Base-by-base conservation (phyloP, 2,113 vertebrate species). In the Mungos mungo region DNA sequence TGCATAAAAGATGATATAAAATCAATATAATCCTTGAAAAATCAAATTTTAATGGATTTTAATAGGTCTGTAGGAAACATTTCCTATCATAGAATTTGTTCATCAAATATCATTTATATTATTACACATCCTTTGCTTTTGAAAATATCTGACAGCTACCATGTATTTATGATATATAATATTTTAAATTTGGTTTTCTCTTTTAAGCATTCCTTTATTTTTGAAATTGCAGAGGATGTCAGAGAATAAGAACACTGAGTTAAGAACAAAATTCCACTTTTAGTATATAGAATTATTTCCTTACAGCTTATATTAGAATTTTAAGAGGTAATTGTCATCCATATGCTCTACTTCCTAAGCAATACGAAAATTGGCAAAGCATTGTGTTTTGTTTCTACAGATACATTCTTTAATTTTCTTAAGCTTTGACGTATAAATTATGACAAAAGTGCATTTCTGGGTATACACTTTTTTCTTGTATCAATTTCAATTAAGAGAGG, bases 11-110 rank as follows among this genome's bases (percentile, higher is more conserved):
- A 98, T 96, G 52, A 57, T 95, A 50, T 82, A 96, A 98, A 98
- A 98, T 98, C 97, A 97, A 90, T 96, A 95, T 38, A 1, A 98
- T 98, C 68, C 96, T 96, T 93, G 97, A 95, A 98, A 96, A 98
- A 96, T 98, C 94, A 93, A 98, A 93, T 97, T 84, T 96, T 81
- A 90, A 93, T 97, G 93, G 95, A 96, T 97, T 84, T 96, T 81
- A 90, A 95, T 97, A 92, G 95, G 96, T 97, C 91, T 98, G 60
- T 90, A 97, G 21, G 97, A 97, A 98, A 97, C 88, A 41, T 85
- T 96, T 90, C 98, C 93, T 68, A 98, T 77, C 33, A 85, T 96
- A 97, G 98, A 86, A 97, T 82, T 82, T 21, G 1, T 15, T 11
- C n/a, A 7, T 83, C 21, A 72, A 54, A 16, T 25, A 38, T 47